Conservation (phyloP, 1,140 invertebrate genomes). For the Amyelois transitella region DNA sequence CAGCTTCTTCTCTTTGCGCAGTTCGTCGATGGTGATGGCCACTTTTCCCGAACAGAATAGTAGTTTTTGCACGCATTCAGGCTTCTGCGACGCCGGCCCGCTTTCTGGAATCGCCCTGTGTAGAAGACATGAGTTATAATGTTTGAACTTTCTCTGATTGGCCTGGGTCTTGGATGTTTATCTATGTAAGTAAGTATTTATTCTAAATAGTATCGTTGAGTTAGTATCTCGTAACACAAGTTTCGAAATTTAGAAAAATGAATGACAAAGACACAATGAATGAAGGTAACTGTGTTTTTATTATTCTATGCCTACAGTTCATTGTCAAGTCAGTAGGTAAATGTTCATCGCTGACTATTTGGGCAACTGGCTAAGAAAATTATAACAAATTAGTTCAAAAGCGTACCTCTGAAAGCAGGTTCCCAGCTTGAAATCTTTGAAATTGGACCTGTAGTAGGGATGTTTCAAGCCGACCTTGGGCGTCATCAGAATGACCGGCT, state of each 20-base stretch:
- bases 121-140: not conserved
- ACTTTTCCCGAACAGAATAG: slow-evolving; percentile 89
- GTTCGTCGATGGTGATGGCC: slow-evolving; percentile 86
- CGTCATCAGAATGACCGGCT: slow-evolving; percentile 87
- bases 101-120: slow-evolving; percentile 75
- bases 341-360: no score
- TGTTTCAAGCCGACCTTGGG: slow-evolving; percentile 82
- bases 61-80: slow-evolving; percentile 79
- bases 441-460: slow-evolving; percentile 52
- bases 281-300: not conserved
- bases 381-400: no score
- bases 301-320: no score
- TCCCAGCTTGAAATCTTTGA: slow-evolving; percentile 48
- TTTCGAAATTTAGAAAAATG: no score
- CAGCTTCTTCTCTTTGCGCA: slow-evolving; percentile 79
- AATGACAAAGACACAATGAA: not conserved
- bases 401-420: slow-evolving; percentile 48
- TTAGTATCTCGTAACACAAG: no score
- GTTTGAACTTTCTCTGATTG: not conserved
- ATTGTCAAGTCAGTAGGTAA: no score
- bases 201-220: no score
- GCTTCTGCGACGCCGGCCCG: slow-evolving; percentile 74
- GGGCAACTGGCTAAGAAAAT: no score
- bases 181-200: no score
- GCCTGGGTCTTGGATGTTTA: no score